These are phyloP conservation scores for Trypoxylon attenuatum DNA, from an alignment of 2,888 invertebrate species.

Conservation along the genomic window DNA sequence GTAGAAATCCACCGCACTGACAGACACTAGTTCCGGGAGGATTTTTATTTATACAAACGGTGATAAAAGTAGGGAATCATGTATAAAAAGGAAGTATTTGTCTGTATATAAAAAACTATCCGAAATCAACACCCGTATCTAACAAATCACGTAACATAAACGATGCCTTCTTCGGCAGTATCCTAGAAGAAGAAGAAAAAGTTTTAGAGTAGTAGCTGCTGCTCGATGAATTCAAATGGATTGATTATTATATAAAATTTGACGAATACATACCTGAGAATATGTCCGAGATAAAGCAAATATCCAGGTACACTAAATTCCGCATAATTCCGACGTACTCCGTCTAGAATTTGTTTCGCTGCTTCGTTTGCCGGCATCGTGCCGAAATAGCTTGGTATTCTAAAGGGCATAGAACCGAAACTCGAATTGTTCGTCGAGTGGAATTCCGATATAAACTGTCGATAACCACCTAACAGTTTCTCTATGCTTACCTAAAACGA, in stretches of 20 bases:
- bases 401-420: slow-evolving; percentile 61
- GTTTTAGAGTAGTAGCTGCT: too few relatives aligned
- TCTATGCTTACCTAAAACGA: slow-evolving; percentile 75
- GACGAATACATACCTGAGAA: slow-evolving; percentile 71
- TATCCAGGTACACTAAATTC: slow-evolving; percentile 81
- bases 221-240: too few relatives aligned
- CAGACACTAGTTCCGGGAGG: too few relatives aligned
- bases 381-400: slow-evolving; percentile 81
- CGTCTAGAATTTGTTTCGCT: slow-evolving; percentile 78
- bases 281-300: slow-evolving; percentile 78
- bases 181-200: slow-evolving; percentile 70
- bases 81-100: neutral
- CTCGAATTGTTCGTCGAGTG: neutral
- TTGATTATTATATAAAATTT: neutral
- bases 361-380: slow-evolving; percentile 79
- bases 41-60: neutral
- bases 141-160: slow-evolving; percentile 79
- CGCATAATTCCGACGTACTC: slow-evolving; percentile 79
- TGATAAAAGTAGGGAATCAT: too few relatives aligned
- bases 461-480: too few relatives aligned
- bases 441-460: too few relatives aligned
- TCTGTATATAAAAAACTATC: slow-evolving; percentile 64
- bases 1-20: too few relatives aligned
- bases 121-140: slow-evolving; percentile 81
- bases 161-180: slow-evolving; percentile 79